Base-by-base conservation (phyloP, 2,113 vertebrate genomes). In the Chloebia gouldiae region DNA sequence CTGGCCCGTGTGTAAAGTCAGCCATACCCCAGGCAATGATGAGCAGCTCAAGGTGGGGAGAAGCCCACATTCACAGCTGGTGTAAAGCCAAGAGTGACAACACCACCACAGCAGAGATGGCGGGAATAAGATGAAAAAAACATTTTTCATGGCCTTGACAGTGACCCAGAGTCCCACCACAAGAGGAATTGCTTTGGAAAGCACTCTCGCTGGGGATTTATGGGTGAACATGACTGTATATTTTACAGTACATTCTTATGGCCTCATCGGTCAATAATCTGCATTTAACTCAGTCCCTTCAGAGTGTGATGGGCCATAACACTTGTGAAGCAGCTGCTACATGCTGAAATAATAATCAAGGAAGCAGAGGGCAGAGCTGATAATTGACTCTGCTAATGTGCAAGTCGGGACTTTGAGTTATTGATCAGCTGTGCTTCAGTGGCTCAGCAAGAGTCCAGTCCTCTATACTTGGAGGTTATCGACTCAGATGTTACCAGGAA, bases 261-360 rank as follows among this genome's bases (percentile, higher is more conserved):
- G 91, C 88, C 94, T 96, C 75, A 86, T 82, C 57, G 60, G 96
- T 97, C 95, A 97, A 97, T 97, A 97, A 97, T 97, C 95, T 95
- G 84, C 94, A 90, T 94, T 97, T 97, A 95, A 96, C 88, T 92
- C 75, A 92, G 95, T 96, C 95, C 88, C 90, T 92, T 94, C 90
- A 86, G 97, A 86, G 73, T 27, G 61, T 82, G 95, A 96, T 91
- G 92, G 94, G 91, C 96, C 95, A 96, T 96, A 97, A 97, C 11
- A n/a, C 88, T 94, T 77, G 93, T 6, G 12, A 93, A 97, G 60
- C 97, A 97, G 97, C 95, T 96, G 96, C 87, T 95, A 84, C 97
- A 95, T 70, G 78, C 95, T 97, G 95, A 97, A 97, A 97, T 96
- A 97, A 96, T 97, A 97, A 97, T 94, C 96, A 97, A 95, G 95